These are phyloP conservation scores for Apteryx owenii DNA, from an alignment of 2,113 vertebrate genomes.

Conservation along the genomic window DNA sequence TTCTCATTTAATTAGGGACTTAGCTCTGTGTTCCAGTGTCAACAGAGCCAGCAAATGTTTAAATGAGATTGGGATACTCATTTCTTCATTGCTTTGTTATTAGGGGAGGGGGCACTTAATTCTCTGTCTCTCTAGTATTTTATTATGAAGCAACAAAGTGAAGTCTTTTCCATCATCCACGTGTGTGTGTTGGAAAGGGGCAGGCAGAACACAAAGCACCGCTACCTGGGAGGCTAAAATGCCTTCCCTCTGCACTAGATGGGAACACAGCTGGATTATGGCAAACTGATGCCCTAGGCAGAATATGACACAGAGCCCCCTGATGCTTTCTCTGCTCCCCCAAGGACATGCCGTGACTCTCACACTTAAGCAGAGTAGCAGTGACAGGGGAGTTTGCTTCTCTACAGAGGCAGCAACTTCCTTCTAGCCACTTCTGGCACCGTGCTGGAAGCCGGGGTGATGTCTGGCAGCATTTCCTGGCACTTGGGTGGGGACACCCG, in stretches of 20 bases:
- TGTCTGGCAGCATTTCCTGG: background rate
- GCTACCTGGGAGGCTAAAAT: background rate
- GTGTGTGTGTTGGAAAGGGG: background rate
- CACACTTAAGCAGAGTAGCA: fast-evolving
- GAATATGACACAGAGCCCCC: background rate
- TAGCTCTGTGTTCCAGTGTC: background rate
- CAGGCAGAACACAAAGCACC: background rate
- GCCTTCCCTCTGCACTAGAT: background rate
- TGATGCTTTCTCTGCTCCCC: background rate
- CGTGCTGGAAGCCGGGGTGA: background rate
- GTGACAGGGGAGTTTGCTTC: background rate
- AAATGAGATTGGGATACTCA: background rate
- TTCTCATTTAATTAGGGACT: slow-evolving; percentile 36
- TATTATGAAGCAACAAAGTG: background rate
- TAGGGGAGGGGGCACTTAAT: background rate
- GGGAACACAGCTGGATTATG: background rate
- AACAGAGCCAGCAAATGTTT: slow-evolving; percentile 21
- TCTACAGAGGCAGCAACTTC: background rate
- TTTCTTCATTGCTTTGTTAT: slow-evolving; percentile 4
- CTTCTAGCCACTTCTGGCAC: background rate
- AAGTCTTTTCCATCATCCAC: background rate
- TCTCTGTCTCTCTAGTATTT: background rate
- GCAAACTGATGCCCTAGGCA: background rate
- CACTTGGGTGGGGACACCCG: fast-evolving
- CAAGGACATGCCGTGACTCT: background rate